Percentiles rank a stretch among this genome's conserved stretches.
Evolutionary conservation across 1,140 invertebrate genomes (phyloP).

Genomic region (Lycorma delicatula): DNA sequence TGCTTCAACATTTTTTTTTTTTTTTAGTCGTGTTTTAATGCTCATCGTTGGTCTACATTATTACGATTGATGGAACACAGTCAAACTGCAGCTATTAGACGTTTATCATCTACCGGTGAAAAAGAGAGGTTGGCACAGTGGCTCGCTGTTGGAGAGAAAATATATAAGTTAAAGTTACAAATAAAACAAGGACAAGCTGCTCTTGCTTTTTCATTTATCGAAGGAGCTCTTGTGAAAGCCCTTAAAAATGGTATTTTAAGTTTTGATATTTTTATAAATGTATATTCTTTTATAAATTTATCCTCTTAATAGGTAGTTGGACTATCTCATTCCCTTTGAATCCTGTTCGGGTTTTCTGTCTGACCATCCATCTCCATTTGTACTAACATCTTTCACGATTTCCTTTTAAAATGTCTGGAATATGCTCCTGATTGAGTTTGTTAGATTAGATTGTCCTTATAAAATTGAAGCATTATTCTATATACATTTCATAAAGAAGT

Average conservation of each 20-base stretch:
- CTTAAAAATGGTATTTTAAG: slow-evolving; percentile 57
- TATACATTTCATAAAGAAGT: no score
- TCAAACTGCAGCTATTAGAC: slow-evolving; percentile 54
- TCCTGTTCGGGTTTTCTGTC: no score
- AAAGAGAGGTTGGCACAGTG: slow-evolving; percentile 39
- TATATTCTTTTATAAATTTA: no score
- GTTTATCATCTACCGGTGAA: slow-evolving; percentile 37
- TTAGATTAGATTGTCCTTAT: no score
- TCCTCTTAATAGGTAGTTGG: no score
- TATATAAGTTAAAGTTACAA: slow-evolving; percentile 61
- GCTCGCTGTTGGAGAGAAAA: slow-evolving; percentile 52
- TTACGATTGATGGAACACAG: slow-evolving; percentile 70
- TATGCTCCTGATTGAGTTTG: no score
- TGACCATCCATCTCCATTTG: no score
- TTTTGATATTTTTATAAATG: not conserved
- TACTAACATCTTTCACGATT: no score
- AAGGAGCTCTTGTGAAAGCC: slow-evolving; percentile 86
- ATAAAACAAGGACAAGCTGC: slow-evolving; percentile 54
- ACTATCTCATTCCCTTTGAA: no score
- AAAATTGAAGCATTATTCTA: no score
- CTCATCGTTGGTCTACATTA: slow-evolving; percentile 61
- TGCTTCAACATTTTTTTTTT: no score
- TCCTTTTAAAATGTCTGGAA: no score
- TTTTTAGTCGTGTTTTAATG: slow-evolving; percentile 54
- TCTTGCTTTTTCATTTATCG: slow-evolving; percentile 85